Percentiles rank a stretch among this genome's conserved stretches.
These are phyloP conservation scores for Leptinotarsa peninsularis DNA, from an alignment of 2,888 invertebrate genomes.

Conservation along the genomic window DNA sequence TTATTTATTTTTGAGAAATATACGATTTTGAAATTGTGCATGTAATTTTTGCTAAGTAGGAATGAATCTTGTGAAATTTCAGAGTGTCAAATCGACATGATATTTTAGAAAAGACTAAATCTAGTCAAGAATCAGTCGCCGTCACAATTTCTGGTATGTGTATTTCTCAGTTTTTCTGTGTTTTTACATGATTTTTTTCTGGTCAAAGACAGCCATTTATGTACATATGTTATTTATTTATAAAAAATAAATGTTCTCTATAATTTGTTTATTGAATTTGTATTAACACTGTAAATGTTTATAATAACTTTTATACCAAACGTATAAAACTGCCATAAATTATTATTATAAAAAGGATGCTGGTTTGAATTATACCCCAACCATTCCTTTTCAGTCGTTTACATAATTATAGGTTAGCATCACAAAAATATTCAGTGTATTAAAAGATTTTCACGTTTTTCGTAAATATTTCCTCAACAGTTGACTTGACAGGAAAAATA, in stretches of 20 bases:
- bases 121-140: constrained; percentile 1
- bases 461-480: too few relatives aligned
- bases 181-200: constrained; percentile 64
- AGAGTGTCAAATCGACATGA: not conserved
- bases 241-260: constrained; percentile 57
- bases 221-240: constrained; percentile 65
- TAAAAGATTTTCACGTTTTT: too few relatives aligned
- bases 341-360: constrained; percentile 44
- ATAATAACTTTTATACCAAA: constrained; percentile 64
- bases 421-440: too few relatives aligned
- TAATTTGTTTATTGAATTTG: constrained; percentile 61
- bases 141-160: constrained; percentile 35
- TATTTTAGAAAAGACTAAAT: not conserved
- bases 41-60: not conserved
- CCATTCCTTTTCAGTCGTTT: not conserved
- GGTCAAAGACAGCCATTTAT: constrained; percentile 63
- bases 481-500: too few relatives aligned
- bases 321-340: constrained; percentile 60
- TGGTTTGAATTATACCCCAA: not conserved
- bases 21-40: constrained; percentile 38
- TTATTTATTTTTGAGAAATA: constrained; percentile 50
- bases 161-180: constrained; percentile 58
- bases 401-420: too few relatives aligned
- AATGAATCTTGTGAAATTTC: not conserved
- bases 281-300: constrained; percentile 60